These are phyloP conservation scores for Pseudomugil gertrudae DNA, from an alignment of 2,797 vertebrate genomes.

Conservation along the genomic window DNA sequence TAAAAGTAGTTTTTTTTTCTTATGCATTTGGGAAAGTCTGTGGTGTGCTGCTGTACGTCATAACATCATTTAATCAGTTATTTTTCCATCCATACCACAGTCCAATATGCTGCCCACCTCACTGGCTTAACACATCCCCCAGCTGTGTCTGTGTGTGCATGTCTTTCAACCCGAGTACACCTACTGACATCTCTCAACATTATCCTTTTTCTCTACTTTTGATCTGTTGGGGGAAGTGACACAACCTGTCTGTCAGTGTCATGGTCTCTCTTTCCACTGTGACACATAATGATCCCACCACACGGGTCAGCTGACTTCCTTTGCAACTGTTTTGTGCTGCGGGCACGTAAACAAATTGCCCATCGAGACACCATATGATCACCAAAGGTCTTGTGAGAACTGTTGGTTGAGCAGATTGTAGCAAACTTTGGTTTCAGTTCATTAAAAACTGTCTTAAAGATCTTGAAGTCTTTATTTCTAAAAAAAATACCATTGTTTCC, in stretches of 20 bases:
- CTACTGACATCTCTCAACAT: conserved; percentile 45
- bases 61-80: conserved; percentile 28
- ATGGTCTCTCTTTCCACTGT: conserved; percentile 66
- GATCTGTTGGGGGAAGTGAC: conserved; percentile 45
- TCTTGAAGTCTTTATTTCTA: not conserved
- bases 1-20: conserved; percentile 41
- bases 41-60: conserved; percentile 55
- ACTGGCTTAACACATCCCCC: conserved; percentile 7
- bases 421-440: not conserved
- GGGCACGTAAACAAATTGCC: conserved; percentile 32
- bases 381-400: not conserved
- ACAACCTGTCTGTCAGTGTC: conserved; percentile 10
- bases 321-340: conserved; percentile 16
- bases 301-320: conserved; percentile 70
- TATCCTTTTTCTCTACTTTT: conserved; percentile 49
- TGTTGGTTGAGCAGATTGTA: not conserved
- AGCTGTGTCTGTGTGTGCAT: not conserved
- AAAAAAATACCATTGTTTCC: no score
- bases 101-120: conserved; percentile 48
- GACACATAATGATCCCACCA: conserved; percentile 64
- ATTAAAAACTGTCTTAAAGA: not conserved
- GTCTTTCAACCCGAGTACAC: conserved; percentile 19
- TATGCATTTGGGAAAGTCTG: conserved; percentile 49
- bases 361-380: conserved; percentile 1
- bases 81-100: conserved; percentile 50